Evolutionary conservation across 2,797 vertebrate species (phyloP).

Genomic region (Anabacerthia variegaticeps): DNA sequence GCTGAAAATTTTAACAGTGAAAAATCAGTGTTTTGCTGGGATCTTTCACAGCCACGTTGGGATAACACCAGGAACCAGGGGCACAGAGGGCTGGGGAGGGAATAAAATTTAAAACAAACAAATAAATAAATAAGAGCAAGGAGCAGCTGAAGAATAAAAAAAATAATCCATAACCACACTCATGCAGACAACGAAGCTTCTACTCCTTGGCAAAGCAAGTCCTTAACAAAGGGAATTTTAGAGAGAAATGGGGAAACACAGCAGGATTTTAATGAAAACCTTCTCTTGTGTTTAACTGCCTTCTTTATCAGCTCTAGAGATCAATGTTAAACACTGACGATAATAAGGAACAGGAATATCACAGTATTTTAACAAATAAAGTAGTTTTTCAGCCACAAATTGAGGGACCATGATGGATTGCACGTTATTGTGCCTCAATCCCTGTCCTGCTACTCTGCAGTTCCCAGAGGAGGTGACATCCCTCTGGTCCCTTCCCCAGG

Average conservation of each 20-base stretch:
- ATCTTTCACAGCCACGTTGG: background rate
- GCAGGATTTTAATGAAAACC: background rate
- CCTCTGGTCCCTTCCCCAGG: background rate
- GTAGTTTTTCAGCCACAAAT: background rate
- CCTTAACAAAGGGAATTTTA: background rate
- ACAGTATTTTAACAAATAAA: background rate
- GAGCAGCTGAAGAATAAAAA: background rate
- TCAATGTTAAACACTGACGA: background rate
- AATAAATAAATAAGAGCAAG: background rate
- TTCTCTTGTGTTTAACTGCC: background rate
- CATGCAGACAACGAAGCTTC: background rate
- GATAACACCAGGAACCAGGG: background rate
- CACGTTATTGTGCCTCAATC: background rate
- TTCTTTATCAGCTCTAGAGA: background rate
- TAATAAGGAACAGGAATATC: background rate
- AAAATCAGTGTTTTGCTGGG: background rate
- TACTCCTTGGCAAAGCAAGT: background rate
- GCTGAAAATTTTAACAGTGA: background rate
- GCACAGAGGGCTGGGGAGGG: background rate
- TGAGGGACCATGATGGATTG: rapidly evolving
- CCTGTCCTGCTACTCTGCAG: background rate
- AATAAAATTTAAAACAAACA: background rate
- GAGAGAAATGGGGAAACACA: background rate
- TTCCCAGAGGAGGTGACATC: background rate
- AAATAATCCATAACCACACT: background rate